Conservation (phyloP, 2,113 vertebrate genomes). For the Trochalopteron elliotii region DNA sequence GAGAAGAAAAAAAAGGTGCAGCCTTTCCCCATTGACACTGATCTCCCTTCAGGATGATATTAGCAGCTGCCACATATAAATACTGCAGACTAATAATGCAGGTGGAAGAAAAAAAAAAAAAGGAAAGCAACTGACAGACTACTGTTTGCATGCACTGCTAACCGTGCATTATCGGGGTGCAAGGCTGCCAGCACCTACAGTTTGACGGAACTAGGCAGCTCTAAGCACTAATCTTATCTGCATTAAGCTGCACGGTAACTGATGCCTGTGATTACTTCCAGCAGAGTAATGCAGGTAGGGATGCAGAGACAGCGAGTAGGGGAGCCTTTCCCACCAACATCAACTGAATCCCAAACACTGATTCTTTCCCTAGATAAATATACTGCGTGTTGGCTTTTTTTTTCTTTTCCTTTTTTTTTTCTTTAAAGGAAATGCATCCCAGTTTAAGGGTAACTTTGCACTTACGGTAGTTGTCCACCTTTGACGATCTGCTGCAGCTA, state of each 20-base stretch:
- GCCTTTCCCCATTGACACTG: constrained; percentile 51
- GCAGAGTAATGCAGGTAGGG: constrained; percentile 77
- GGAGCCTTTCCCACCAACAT: constrained; percentile 59
- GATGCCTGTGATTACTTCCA: constrained; percentile 76
- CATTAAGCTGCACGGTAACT: constrained; percentile 74
- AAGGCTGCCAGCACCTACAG: constrained; percentile 56
- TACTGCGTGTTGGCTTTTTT: not conserved
- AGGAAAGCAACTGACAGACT: not conserved
- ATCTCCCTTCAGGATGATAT: constrained; percentile 61
- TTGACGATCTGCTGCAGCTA: constrained; percentile 71
- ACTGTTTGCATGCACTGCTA: constrained; percentile 57
- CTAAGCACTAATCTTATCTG: constrained; percentile 74
- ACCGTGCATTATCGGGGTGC: constrained; percentile 44
- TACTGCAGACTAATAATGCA: constrained; percentile 70
- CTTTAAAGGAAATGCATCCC: constrained; percentile 35
- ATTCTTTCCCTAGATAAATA: not conserved
- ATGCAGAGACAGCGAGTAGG: constrained; percentile 70
- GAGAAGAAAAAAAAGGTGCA: constrained; percentile 26
- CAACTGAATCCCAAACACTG: constrained; percentile 55
- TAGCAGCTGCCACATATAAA: constrained; percentile 73
- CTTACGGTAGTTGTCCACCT: constrained; percentile 76
- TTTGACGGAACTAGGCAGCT: constrained; percentile 58
- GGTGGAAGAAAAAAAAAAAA: not conserved
- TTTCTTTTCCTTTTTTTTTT: not conserved
- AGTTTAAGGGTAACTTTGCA: constrained; percentile 74